phyloP scores from a whole-genome alignment of 2,888 invertebrate species.

The Lasioglossum pauxillum region DNA sequence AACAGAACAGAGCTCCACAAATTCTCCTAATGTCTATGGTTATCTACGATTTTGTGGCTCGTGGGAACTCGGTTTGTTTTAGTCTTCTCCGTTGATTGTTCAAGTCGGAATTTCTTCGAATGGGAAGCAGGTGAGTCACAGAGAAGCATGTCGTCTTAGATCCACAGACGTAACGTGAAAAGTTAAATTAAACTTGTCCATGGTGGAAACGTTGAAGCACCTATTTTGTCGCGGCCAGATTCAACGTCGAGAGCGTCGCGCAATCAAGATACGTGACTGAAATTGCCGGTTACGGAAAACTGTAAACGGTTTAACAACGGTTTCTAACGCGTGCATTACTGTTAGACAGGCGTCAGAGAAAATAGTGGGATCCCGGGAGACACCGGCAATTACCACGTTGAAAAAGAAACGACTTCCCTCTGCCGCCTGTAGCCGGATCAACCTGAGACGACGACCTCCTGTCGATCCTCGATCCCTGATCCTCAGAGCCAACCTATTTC shows the following conservation, averaged over 20 bases:
- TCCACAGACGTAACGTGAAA: neutral
- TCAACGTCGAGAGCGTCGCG: neutral
- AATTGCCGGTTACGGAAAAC: constrained; percentile 36
- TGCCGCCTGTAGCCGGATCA: neutral
- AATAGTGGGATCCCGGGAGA: constrained; percentile 12
- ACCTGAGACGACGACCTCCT: constrained; percentile 8
- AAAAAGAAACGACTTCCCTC: constrained; percentile 34
- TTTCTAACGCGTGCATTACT: constrained; percentile 63
- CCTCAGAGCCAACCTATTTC: neutral
- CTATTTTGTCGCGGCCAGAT: neutral
- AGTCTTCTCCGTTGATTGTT: neutral
- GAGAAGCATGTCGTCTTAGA: neutral
- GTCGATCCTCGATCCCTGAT: constrained; percentile 5
- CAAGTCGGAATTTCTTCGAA: neutral
- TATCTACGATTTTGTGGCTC: neutral
- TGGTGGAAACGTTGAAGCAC: neutral
- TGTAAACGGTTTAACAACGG: constrained; percentile 67
- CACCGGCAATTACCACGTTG: constrained; percentile 35
- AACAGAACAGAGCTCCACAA: neutral
- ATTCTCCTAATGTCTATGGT: neutral
- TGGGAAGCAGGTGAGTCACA: neutral
- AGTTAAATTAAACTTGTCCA: constrained; percentile 3
- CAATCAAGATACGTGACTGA: constrained; percentile 33
- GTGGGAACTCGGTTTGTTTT: neutral
- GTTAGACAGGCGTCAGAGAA: constrained; percentile 53